These are phyloP conservation scores for Probosciger aterrimus DNA, from an alignment of 2,113 vertebrate species.

Conservation along the genomic window DNA sequence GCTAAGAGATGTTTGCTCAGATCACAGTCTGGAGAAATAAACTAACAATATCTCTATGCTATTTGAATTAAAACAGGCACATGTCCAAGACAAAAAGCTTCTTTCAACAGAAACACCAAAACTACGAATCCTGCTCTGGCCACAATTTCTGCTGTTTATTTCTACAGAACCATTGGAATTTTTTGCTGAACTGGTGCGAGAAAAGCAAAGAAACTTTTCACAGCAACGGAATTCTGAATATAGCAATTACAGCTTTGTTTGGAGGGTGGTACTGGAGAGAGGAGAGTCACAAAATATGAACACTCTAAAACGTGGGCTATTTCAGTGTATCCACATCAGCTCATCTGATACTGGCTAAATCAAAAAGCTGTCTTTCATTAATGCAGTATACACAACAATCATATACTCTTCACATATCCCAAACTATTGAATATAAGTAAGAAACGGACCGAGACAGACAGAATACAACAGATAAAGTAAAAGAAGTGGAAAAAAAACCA, in stretches of 20 bases:
- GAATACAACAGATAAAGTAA: background rate
- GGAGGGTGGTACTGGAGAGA: background rate
- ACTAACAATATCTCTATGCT: background rate
- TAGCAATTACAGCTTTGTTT: background rate
- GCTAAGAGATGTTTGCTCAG: background rate
- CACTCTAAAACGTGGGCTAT: background rate
- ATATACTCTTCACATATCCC: background rate
- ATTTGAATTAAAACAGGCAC: background rate
- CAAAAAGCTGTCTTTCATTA: background rate
- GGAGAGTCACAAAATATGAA: background rate
- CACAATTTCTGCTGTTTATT: background rate
- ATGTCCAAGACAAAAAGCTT: background rate
- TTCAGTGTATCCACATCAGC: background rate
- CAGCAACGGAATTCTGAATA: background rate
- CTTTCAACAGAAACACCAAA: background rate
- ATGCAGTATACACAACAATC: background rate
- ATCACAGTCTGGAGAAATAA: background rate
- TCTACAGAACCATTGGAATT: background rate
- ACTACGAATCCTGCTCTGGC: background rate
- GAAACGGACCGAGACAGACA: background rate
- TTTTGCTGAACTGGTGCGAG: background rate
- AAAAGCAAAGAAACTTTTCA: background rate
- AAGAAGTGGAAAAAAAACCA: accelerated
- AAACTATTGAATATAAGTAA: background rate
- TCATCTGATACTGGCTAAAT: background rate